phyloP scores from a whole-genome alignment of 2,113 vertebrate species.

The Donacobius atricapilla region DNA sequence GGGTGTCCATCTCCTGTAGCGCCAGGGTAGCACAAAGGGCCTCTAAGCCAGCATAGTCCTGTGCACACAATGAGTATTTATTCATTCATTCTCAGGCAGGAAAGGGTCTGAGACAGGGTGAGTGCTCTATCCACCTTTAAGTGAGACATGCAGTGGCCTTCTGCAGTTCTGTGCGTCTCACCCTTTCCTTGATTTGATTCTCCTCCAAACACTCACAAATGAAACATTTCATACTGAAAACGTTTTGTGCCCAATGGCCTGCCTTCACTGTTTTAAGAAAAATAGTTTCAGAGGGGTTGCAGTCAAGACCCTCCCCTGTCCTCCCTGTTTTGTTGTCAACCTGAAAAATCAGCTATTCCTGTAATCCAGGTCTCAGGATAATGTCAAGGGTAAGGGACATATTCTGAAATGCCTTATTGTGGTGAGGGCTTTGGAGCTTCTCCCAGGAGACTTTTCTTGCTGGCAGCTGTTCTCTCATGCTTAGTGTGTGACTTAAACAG shows the following conservation, averaged over 20 bases:
- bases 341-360: background rate
- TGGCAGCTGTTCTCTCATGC: background rate
- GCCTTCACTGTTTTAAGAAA: background rate
- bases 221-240: background rate
- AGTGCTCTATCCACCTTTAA: background rate
- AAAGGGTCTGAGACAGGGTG: background rate
- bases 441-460: background rate
- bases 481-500: slow-evolving; percentile 15
- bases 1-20: background rate
- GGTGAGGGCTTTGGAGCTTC: background rate
- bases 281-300: background rate
- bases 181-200: background rate
- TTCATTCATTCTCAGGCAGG: background rate
- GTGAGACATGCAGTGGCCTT: background rate
- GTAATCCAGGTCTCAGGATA: background rate
- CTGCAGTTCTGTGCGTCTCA: background rate
- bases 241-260: background rate
- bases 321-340: background rate
- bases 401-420: background rate
- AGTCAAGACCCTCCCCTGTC: background rate
- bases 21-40: background rate
- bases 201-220: background rate
- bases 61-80: background rate
- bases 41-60: background rate
- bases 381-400: background rate